Evolutionary conservation across 2,888 invertebrate species (phyloP).

Genomic region (Pyrrhosoma nymphula): DNA sequence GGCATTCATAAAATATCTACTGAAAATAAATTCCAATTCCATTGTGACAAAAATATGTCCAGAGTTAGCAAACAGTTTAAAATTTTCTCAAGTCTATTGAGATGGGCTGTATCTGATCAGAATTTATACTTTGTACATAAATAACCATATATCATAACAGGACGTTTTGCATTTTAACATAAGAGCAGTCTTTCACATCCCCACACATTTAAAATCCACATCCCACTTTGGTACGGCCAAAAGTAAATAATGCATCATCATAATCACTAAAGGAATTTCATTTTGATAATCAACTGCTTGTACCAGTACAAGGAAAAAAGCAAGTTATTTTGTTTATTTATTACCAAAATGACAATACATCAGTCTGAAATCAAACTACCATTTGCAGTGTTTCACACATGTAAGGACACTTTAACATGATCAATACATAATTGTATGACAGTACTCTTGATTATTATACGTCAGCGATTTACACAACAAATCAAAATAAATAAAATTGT

Average conservation of each 20-base stretch:
- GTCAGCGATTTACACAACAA: constrained; percentile 62
- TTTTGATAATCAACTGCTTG: background rate
- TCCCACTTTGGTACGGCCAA: constrained; percentile 2
- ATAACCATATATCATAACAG: background rate
- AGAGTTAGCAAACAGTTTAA: constrained; percentile 13
- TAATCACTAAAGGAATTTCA: background rate
- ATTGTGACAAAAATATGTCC: constrained; percentile 9
- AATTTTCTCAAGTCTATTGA: background rate
- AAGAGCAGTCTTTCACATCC: constrained; percentile 49
- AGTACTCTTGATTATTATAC: constrained; percentile 65
- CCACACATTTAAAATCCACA: constrained; percentile 24
- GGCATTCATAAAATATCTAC: constrained; percentile 41
- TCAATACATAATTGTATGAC: constrained; percentile 67
- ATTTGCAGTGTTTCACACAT: constrained; percentile 67
- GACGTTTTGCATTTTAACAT: constrained; percentile 46
- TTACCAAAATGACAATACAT: constrained; percentile 67
- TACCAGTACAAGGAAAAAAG: constrained; percentile 52
- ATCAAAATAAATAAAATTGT: constrained; percentile 62
- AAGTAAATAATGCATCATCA: background rate
- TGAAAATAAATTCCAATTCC: constrained; percentile 17
- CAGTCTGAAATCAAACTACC: constrained; percentile 67
- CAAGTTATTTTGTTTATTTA: constrained; percentile 64
- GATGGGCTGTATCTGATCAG: background rate
- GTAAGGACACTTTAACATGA: constrained; percentile 67
- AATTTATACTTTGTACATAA: background rate